Evolutionary conservation across 1,140 invertebrate species (phyloP), one percentile per base, ranked within the genome.

Genomic region (Pteromalus puparum): DNA sequence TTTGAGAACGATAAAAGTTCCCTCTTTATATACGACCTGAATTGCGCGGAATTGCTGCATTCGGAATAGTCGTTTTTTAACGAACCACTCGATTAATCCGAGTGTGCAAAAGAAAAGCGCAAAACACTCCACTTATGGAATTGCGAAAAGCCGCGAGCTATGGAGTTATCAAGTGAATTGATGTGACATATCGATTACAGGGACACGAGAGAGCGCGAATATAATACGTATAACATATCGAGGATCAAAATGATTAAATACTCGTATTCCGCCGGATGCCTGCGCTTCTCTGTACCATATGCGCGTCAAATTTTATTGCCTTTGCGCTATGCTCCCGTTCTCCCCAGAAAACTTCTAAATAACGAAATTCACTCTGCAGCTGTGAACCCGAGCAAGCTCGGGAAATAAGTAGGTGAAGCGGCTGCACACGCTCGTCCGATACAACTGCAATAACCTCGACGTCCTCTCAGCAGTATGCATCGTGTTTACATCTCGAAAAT

Each of bases 1-100:
- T 84, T 84, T 48, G n/a, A 34, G 70, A 67, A 68, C 70, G 68
- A 80, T 83, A 74, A 84, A 72, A 74, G 38, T 84, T 74, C 46
- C 46, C 53, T 53, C 48, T 5, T 15, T 18, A 4, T n/a, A n/a
- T n/a, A n/a, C n/a, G n/a, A n/a, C n/a, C n/a, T n/a, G n/a, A n/a
- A n/a, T n/a, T n/a, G n/a, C n/a, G n/a, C n/a, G n/a, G n/a, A n/a
- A n/a, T n/a, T n/a, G n/a, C n/a, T n/a, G n/a, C n/a, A n/a, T n/a
- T n/a, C n/a, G n/a, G n/a, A n/a, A n/a, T n/a, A n/a, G n/a, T n/a
- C n/a, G n/a, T n/a, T n/a, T n/a, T n/a, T n/a, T n/a, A n/a, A n/a
- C n/a, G n/a, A n/a, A n/a, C n/a, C n/a, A n/a, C n/a, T 77, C 28
- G 26, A 77, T 21, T 77, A 21, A 77, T 61, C 9, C 12, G 53